Evolutionary conservation across 2,888 invertebrate genomes (phyloP), one percentile per base, ranked within the genome.

Genomic region (Acronicta aceris): DNA sequence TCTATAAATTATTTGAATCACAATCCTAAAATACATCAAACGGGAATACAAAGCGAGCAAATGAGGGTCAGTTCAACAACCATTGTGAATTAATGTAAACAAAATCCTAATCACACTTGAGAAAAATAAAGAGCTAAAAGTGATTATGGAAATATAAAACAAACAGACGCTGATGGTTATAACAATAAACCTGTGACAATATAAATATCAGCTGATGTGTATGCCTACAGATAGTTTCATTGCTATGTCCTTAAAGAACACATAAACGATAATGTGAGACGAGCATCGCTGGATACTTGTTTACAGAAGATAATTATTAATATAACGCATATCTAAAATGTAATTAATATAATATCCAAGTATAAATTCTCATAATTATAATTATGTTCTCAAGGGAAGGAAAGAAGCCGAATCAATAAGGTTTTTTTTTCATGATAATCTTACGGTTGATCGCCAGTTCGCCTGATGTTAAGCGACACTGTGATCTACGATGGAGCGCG

Each of bases 311-410:
- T 12, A 38, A 33, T 33, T 12, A 52, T 58, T 50, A 59, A 61
- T 55, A 59, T 60, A 58, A 57, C 46, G 17, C 27, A n/a, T n/a
- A n/a, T n/a, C n/a, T n/a, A 21, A 21, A 21, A 21, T n/a, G n/a
- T n/a, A n/a, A n/a, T n/a, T n/a, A n/a, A n/a, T n/a, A n/a, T n/a
- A n/a, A n/a, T n/a, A 36, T 16, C 41, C 56, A 62, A 65, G 63
- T 56, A 30, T 36, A 58, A 36, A 66, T 59, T 69, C 64, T 69
- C 66, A 64, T 64, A 50, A 65, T 65, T 66, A 70, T 64, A 33
- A 33, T 33, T 33, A 57, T 43, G 15, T 53, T 63, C 41, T 58
- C 61, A 62, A 71, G 54, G 57, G 40, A 45, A 67, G 43, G 38
- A 65, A 75, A 59, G 33, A 59, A 21, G 55, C 13, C 12, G 52